Evolutionary conservation across 2,888 invertebrate species (phyloP).

Genomic region (Danaus chrysippus): DNA sequence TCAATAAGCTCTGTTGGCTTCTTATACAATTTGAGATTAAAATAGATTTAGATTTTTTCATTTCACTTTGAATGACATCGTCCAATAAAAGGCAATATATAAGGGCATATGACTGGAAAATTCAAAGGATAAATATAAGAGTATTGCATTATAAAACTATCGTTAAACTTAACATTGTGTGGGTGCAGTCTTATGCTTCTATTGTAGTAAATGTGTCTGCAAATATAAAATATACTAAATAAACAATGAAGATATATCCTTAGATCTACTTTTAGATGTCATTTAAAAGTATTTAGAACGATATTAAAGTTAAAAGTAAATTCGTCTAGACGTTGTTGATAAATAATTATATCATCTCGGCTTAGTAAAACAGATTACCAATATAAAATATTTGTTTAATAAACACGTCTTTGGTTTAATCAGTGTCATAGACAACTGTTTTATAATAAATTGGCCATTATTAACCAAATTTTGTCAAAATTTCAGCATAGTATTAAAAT

Average conservation of each 20-base stretch:
- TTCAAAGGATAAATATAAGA: neutral
- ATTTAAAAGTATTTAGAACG: neutral
- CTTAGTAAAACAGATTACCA: neutral
- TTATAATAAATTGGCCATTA: too few relatives aligned
- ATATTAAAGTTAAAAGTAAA: constrained; percentile 1
- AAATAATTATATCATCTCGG: neutral
- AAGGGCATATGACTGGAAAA: too few relatives aligned
- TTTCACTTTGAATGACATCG: too few relatives aligned
- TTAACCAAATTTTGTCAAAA: too few relatives aligned
- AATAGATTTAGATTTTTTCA: too few relatives aligned
- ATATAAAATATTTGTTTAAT: neutral
- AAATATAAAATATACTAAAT: neutral
- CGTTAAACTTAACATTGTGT: neutral
- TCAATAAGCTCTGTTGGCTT: too few relatives aligned
- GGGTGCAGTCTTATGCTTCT: neutral
- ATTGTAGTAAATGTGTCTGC: neutral
- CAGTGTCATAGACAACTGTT: too few relatives aligned
- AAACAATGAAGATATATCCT: neutral
- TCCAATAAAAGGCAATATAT: too few relatives aligned
- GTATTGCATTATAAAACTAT: neutral
- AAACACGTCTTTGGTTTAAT: too few relatives aligned
- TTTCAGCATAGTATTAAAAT: too few relatives aligned
- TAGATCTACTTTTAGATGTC: neutral
- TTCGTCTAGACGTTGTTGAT: constrained; percentile 1
- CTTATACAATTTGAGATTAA: too few relatives aligned